phyloP scores from a whole-genome alignment of 2,888 invertebrate genomes.

The Phrixothrix hirtus region DNA sequence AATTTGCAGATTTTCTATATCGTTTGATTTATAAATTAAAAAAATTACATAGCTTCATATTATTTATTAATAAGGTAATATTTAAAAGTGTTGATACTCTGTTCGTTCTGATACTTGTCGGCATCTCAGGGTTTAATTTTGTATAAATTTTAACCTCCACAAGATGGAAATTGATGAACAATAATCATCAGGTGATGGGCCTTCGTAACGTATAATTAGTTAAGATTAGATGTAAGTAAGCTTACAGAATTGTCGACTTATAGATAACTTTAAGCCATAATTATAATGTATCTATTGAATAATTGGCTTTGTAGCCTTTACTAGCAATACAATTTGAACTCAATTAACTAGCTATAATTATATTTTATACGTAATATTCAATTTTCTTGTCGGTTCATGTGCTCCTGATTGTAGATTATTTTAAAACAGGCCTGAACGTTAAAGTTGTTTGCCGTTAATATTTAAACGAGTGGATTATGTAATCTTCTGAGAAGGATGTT shows the following conservation, averaged over 20 bases:
- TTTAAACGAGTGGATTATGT: not conserved
- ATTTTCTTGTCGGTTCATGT: slow-evolving; percentile 18
- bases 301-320: slow-evolving; percentile 17
- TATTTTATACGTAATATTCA: slow-evolving; percentile 21
- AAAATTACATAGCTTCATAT: too few relatives aligned
- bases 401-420: slow-evolving; percentile 13
- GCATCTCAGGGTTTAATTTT: slow-evolving; percentile 3
- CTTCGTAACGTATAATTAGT: slow-evolving; percentile 17
- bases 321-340: slow-evolving; percentile 27
- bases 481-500: too few relatives aligned
- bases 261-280: slow-evolving; percentile 16
- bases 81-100: too few relatives aligned
- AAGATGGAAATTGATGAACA: slow-evolving; percentile 2
- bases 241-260: slow-evolving; percentile 4
- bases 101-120: not conserved
- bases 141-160: not conserved
- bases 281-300: slow-evolving; percentile 24
- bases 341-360: slow-evolving; percentile 34
- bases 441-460: not conserved
- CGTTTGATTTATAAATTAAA: too few relatives aligned
- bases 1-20: too few relatives aligned
- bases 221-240: slow-evolving; percentile 20
- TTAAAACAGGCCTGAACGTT: slow-evolving; percentile 7
- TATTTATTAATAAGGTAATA: too few relatives aligned
- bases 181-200: slow-evolving; percentile 7